Conservation (phyloP, 2,113 vertebrate genomes). For the Haemorhous mexicanus region DNA sequence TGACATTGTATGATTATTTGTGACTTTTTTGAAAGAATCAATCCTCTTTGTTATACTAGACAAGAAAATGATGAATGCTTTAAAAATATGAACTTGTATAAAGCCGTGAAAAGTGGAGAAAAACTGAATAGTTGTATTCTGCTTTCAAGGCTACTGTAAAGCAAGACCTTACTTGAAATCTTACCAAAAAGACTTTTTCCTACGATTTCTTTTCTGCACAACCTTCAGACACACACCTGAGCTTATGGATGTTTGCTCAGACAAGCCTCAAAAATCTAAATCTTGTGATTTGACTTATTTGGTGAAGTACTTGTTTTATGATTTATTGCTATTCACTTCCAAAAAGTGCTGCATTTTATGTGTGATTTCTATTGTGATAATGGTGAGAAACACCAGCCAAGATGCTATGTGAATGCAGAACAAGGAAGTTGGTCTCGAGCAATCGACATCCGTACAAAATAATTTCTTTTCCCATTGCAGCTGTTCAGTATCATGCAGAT, state of each 20-base stretch:
- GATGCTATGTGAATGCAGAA: background rate
- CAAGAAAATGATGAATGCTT: background rate
- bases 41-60: background rate
- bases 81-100: background rate
- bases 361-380: background rate
- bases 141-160: background rate
- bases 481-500: background rate
- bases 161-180: background rate
- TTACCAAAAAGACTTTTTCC: background rate
- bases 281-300: background rate
- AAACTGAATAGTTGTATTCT: background rate
- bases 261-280: background rate
- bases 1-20: background rate
- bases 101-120: background rate
- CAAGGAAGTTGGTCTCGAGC: background rate
- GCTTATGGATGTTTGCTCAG: background rate
- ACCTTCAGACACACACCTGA: background rate
- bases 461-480: background rate
- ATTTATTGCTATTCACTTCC: background rate
- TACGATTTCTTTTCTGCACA: background rate
- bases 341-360: background rate
- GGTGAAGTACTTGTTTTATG: background rate
- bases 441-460: background rate
- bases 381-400: background rate
- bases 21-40: background rate